Conservation (phyloP, 2,113 vertebrate genomes). For the Ciconia maguari region DNA sequence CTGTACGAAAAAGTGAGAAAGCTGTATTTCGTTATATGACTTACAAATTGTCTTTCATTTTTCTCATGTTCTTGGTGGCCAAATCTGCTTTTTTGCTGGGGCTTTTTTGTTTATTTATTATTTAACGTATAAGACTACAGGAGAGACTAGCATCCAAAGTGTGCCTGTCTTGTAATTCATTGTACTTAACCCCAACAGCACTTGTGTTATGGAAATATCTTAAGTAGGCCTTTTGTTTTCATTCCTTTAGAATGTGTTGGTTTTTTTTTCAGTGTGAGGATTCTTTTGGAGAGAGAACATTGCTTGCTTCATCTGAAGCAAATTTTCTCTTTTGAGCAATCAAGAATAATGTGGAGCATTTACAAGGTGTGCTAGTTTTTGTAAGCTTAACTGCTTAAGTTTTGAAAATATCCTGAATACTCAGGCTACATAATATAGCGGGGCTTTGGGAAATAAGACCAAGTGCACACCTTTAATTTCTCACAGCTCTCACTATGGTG, state of each 20-base stretch:
- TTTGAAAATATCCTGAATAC: neutral
- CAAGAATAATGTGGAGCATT: neutral
- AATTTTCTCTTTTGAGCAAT: neutral
- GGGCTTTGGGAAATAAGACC: neutral
- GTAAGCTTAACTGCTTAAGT: neutral
- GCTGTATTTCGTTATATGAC: neutral
- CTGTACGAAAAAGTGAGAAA: no score
- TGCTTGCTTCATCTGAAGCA: neutral
- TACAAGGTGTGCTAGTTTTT: neutral
- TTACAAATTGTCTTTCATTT: neutral
- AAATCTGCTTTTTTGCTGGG: neutral
- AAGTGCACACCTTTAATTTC: neutral
- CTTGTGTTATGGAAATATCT: neutral
- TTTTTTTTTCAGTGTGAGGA: neutral
- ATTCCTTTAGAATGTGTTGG: neutral
- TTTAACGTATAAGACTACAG: neutral
- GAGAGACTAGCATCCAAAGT: neutral
- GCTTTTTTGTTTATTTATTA: neutral
- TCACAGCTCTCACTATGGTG: neutral
- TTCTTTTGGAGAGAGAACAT: neutral
- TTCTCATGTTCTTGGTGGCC: neutral
- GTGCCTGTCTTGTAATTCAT: neutral
- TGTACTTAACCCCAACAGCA: neutral
- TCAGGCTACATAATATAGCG: rapidly evolving
- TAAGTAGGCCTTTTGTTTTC: neutral